Conservation (phyloP, 2,888 invertebrate genomes). For the Mechanitis messenoides region DNA sequence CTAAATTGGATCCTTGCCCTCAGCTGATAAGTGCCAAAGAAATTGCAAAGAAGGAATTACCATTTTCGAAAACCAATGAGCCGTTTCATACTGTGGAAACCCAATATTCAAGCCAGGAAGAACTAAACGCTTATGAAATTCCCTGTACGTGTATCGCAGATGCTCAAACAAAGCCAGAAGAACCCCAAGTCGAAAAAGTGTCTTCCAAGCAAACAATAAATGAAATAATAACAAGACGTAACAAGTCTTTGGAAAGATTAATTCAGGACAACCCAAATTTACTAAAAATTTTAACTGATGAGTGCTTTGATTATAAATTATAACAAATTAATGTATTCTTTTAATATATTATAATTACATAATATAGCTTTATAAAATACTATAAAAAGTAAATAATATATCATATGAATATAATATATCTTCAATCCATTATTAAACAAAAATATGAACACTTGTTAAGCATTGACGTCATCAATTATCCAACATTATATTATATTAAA, state of each 20-base stretch:
- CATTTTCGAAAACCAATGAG: constrained; percentile 53
- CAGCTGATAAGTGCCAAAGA: constrained; percentile 41
- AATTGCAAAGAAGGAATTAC: constrained; percentile 43
- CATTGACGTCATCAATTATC: no score
- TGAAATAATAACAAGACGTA: constrained; percentile 43
- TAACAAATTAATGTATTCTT: constrained; percentile 21
- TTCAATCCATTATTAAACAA: no score
- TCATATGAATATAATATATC: no score
- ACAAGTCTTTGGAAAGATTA: constrained; percentile 44
- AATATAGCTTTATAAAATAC: no score
- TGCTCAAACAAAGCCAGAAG: constrained; percentile 14
- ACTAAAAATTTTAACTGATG: constrained; percentile 59
- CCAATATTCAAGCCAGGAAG: constrained; percentile 62
- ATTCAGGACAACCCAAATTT: constrained; percentile 52
- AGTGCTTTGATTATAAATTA: constrained; percentile 50
- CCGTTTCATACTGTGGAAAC: constrained; percentile 46
- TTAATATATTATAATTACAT: no score
- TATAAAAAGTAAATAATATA: no score
- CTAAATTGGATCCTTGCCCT: constrained; percentile 29
- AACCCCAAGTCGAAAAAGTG: constrained; percentile 20
- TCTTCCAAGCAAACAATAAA: constrained; percentile 33
- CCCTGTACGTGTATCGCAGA: constrained; percentile 45
- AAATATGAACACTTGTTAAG: no score
- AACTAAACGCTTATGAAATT: constrained; percentile 34
- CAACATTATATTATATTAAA: no score